Percentiles rank a stretch among this genome's conserved stretches.
These are phyloP conservation scores for Callaeas wilsoni DNA, from an alignment of 2,113 vertebrate species.

Conservation along the genomic window DNA sequence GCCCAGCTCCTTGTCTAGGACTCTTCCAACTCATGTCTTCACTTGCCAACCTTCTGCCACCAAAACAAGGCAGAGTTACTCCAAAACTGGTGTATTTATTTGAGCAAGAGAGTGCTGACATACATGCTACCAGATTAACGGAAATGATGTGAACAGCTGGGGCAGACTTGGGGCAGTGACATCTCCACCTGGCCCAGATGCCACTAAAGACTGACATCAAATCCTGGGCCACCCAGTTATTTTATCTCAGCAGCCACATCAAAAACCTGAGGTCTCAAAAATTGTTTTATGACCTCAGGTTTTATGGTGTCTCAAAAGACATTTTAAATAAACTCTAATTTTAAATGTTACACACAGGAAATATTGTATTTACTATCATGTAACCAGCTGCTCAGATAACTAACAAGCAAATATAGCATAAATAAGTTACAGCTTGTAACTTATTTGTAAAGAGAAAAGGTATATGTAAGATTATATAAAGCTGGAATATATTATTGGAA, in stretches of 20 bases:
- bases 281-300: neutral
- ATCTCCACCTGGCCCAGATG: neutral
- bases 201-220: neutral
- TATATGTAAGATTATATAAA: neutral
- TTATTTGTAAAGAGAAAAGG: neutral
- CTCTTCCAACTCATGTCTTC: neutral
- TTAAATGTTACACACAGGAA: neutral
- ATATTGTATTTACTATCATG: neutral
- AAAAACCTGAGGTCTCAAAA: neutral
- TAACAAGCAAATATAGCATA: neutral
- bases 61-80: neutral
- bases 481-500: neutral
- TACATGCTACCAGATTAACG: rapidly evolving
- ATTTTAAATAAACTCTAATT: neutral
- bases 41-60: neutral
- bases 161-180: neutral
- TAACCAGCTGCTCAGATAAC: neutral
- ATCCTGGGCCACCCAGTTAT: neutral
- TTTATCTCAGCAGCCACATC: neutral
- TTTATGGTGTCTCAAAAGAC: neutral
- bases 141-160: neutral
- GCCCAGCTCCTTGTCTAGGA: neutral
- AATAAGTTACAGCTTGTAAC: neutral
- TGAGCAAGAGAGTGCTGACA: neutral
- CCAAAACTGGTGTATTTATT: neutral